phyloP scores from a whole-genome alignment of 2,888 invertebrate species.

The Apodemia mormo region DNA sequence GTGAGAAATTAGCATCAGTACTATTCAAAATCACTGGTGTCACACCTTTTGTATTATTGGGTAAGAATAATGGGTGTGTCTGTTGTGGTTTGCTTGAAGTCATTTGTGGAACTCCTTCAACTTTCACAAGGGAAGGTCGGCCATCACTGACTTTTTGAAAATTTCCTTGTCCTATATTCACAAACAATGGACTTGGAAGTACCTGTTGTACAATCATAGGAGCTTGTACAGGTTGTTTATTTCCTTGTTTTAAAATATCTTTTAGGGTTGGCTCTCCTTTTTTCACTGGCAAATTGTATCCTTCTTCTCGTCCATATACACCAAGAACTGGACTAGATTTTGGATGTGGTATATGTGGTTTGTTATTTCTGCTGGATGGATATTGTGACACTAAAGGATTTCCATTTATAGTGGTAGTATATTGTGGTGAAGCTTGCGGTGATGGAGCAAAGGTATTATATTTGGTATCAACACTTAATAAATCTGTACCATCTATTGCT shows the following conservation, averaged over 20 bases:
- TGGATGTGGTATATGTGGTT: slow-evolving; percentile 46
- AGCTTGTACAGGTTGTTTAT: slow-evolving; percentile 48
- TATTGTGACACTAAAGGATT: slow-evolving; percentile 71
- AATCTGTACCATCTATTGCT: slow-evolving; percentile 53
- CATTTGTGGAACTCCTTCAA: slow-evolving; percentile 54
- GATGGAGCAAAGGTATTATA: slow-evolving; percentile 49
- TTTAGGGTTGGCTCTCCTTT: slow-evolving; percentile 50
- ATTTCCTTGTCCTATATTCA: slow-evolving; percentile 62
- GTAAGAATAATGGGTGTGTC: slow-evolving; percentile 53
- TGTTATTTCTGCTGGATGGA: slow-evolving; percentile 50
- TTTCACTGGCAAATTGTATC: slow-evolving; percentile 53
- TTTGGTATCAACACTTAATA: slow-evolving; percentile 61
- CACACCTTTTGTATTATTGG: slow-evolving; percentile 52
- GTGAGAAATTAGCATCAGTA: slow-evolving; percentile 71
- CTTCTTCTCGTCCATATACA: slow-evolving; percentile 57
- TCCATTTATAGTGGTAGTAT: slow-evolving; percentile 59
- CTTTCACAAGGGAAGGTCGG: slow-evolving; percentile 52
- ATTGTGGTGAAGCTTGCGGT: slow-evolving; percentile 60
- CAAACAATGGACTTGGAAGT: slow-evolving; percentile 67
- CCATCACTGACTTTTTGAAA: slow-evolving; percentile 61
- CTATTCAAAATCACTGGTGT: slow-evolving; percentile 69
- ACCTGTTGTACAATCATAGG: slow-evolving; percentile 73
- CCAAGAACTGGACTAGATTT: slow-evolving; percentile 60
- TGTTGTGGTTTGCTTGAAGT: slow-evolving; percentile 52
- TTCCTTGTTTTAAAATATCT: slow-evolving; percentile 60